Base-by-base conservation (phyloP, 2,888 invertebrate genomes). In the Brassicogethes aeneus region DNA sequence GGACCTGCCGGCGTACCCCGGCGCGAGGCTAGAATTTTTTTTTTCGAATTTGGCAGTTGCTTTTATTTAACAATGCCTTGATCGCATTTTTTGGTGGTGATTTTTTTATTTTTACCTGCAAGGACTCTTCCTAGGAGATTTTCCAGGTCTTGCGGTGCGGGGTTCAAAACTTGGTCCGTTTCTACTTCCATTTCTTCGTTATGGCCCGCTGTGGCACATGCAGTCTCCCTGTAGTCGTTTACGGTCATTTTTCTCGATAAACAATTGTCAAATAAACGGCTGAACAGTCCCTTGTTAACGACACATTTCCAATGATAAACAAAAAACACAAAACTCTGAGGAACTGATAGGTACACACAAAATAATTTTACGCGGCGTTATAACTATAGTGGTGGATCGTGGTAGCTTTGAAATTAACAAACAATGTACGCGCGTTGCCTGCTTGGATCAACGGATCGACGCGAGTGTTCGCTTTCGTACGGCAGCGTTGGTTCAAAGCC, bases 81-180 rank as follows among this genome's bases (percentile, higher is more conserved):
- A n/a, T n/a, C n/a, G n/a, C n/a, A n/a, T n/a, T n/a, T n/a, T n/a
- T n/a, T n/a, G n/a, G n/a, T n/a, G n/a, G n/a, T n/a, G n/a, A n/a
- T n/a, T n/a, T n/a, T n/a, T n/a, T 23, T 10, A 23, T 5, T 23
- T 46, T 70, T 68, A 77, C 77, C 77, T 69, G 75, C 76, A 45
- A 77, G 56, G 7, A 77, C 76, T 48, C 74, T 63, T 47, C 76
- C 77, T 14, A 77, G 63, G 3, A 77, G 68, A 55, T 75, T 70
- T 56, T 76, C 76, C 58, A 70, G 71, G 41, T 59, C 52, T 17
- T 42, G 37, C 2, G 41, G 42, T 15, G 53, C 56, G 23, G 64
- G 66, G 45, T 68, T 65, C 12, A 65, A 64, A 16, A 54, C 40
- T 45, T 59, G 59, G 31, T 57, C 53, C 29, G 38, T 43, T 16